A percentile compares a stretch with the other conserved stretches of the same genome.
These are phyloP conservation scores for Brachyopa scutellaris DNA, from an alignment of 2,888 invertebrate species.

Conservation along the genomic window DNA sequence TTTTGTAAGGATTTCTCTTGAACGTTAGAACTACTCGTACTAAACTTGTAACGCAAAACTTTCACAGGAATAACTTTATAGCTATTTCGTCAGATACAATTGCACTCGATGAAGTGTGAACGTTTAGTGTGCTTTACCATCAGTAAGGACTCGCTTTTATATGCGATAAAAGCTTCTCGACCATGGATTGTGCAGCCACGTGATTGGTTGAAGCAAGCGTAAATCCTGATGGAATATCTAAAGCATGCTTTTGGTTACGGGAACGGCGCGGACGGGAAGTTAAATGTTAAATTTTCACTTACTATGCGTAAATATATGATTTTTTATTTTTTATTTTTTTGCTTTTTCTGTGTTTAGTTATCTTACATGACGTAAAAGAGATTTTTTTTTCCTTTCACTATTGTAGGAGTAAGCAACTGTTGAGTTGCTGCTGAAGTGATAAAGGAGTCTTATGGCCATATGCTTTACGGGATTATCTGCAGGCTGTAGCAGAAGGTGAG, in stretches of 20 bases:
- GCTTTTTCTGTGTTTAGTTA: slow-evolving; percentile 17
- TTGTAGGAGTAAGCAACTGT: slow-evolving; percentile 11
- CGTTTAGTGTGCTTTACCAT: slow-evolving; percentile 70
- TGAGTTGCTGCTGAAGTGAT: slow-evolving; percentile 33
- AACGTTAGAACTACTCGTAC: slow-evolving; percentile 4
- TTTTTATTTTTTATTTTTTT: slow-evolving; percentile 6
- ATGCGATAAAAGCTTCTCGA: slow-evolving; percentile 68
- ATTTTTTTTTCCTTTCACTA: slow-evolving; percentile 4
- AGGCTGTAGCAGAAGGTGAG: slow-evolving; percentile 18
- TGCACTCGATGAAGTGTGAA: slow-evolving; percentile 72
- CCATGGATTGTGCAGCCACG: slow-evolving; percentile 31
- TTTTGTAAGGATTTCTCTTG: slow-evolving; percentile 8
- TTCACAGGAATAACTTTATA: neutral
- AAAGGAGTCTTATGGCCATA: slow-evolving; percentile 54
- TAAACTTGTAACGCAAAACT: neutral
- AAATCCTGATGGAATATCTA: slow-evolving; percentile 60
- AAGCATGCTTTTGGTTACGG: slow-evolving; percentile 61
- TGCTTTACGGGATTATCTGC: slow-evolving; percentile 48
- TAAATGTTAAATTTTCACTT: slow-evolving; percentile 63
- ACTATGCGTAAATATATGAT: slow-evolving; percentile 61
- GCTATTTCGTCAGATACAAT: slow-evolving; percentile 31
- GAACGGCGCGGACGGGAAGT: neutral
- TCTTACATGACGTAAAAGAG: slow-evolving; percentile 30
- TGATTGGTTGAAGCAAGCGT: slow-evolving; percentile 52
- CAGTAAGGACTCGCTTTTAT: slow-evolving; percentile 70